Evolutionary conservation across 2,888 invertebrate species (phyloP).

Genomic region (Diploptera punctata): DNA sequence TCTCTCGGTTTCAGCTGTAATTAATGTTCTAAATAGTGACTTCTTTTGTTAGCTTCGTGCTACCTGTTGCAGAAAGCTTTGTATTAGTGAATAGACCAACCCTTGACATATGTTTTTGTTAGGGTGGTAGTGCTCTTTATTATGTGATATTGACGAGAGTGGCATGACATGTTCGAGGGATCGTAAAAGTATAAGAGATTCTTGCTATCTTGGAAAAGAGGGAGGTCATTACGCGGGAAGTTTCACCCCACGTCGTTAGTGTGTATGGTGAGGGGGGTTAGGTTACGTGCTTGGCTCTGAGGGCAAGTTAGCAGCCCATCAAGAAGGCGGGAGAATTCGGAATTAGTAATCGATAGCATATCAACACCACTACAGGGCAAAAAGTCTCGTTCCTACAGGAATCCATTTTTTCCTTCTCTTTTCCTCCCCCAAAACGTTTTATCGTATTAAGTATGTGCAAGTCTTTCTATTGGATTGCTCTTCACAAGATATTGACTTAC

Average conservation of each 20-base stretch:
- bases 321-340: conserved; percentile 21
- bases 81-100: too few relatives aligned
- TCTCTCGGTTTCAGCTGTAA: too few relatives aligned
- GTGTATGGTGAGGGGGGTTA: background rate
- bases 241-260: background rate
- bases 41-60: too few relatives aligned
- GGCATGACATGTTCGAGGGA: background rate
- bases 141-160: background rate
- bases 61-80: background rate
- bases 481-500: too few relatives aligned
- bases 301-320: conserved; percentile 24
- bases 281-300: background rate
- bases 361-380: background rate
- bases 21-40: too few relatives aligned
- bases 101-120: background rate
- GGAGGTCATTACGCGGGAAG: background rate
- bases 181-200: background rate
- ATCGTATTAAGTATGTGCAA: too few relatives aligned
- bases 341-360: conserved; percentile 28
- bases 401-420: too few relatives aligned
- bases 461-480: too few relatives aligned
- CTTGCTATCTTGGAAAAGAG: conserved; percentile 8
- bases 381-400: too few relatives aligned
- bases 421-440: too few relatives aligned
- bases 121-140: background rate